These are phyloP conservation scores for Limnephilus lunatus DNA, from an alignment of 2,888 invertebrate genomes.

Conservation along the genomic window DNA sequence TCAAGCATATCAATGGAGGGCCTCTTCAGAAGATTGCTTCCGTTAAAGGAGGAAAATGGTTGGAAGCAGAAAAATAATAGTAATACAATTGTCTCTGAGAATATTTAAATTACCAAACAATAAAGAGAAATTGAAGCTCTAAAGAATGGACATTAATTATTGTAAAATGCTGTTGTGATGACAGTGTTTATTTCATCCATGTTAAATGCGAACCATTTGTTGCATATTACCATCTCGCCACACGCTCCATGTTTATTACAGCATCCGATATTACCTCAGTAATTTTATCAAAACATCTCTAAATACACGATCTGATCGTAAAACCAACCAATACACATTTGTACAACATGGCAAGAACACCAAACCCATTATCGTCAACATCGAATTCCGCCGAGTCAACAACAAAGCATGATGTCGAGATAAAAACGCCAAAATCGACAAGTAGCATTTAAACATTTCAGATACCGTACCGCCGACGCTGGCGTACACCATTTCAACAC, in stretches of 20 bases:
- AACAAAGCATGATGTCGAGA: constrained; percentile 22
- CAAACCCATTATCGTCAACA: not conserved
- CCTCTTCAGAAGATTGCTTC: too few relatives aligned
- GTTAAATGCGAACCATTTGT: not conserved
- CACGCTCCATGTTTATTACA: not conserved
- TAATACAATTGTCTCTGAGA: too few relatives aligned
- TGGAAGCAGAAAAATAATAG: too few relatives aligned
- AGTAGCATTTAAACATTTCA: not conserved
- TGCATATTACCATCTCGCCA: not conserved
- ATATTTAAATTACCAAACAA: too few relatives aligned
- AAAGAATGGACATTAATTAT: not conserved
- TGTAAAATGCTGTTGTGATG: not conserved
- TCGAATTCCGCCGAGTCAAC: not conserved
- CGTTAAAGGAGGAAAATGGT: too few relatives aligned
- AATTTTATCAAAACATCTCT: not conserved
- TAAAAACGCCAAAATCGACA: not conserved
- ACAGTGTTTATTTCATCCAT: not conserved
- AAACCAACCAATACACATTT: not conserved
- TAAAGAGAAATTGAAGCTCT: too few relatives aligned
- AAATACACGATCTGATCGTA: not conserved
- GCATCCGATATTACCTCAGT: not conserved
- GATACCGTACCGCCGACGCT: not conserved
- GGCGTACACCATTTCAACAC: not conserved
- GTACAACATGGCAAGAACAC: constrained; percentile 3
- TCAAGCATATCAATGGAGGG: too few relatives aligned